Conservation (phyloP, 2,113 vertebrate species). For the Microtus ochrogaster region DNA sequence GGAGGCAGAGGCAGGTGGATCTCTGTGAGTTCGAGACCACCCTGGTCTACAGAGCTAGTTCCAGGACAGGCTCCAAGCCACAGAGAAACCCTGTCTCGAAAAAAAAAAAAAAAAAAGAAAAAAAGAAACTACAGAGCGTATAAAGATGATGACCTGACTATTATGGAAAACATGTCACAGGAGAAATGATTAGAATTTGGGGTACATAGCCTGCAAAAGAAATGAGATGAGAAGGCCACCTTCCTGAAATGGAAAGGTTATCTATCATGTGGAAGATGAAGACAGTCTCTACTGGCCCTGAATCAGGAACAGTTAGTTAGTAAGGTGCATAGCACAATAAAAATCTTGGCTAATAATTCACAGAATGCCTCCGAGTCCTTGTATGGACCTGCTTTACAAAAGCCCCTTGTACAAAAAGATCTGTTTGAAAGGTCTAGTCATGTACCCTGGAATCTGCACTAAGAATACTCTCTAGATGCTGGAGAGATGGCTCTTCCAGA, state of each 20-base stretch:
- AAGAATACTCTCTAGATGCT: background rate
- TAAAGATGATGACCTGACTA: conserved; percentile 5
- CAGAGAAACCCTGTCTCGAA: too few species aligned
- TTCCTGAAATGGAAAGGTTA: background rate
- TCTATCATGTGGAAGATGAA: background rate
- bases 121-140: background rate
- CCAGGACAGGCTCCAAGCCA: too few species aligned
- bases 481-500: too few species aligned
- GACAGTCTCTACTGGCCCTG: background rate
- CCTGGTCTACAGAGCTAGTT: too few species aligned
- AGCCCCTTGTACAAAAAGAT: background rate
- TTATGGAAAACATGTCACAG: conserved; percentile 12
- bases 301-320: conserved; percentile 11
- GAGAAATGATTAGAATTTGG: conserved; percentile 25
- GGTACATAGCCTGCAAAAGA: background rate
- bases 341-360: background rate
- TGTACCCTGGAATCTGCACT: background rate
- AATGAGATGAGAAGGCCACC: background rate
- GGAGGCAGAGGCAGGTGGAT: too few species aligned
- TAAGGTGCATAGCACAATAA: background rate
- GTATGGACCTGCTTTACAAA: conserved; percentile 4
- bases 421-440: background rate
- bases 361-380: background rate
- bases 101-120: too few species aligned
- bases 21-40: too few species aligned